A percentile compares a stretch with the other conserved stretches of the same genome.
These are phyloP conservation scores for Plestiodon gilberti DNA, from an alignment of 2,113 vertebrate species.

Conservation along the genomic window DNA sequence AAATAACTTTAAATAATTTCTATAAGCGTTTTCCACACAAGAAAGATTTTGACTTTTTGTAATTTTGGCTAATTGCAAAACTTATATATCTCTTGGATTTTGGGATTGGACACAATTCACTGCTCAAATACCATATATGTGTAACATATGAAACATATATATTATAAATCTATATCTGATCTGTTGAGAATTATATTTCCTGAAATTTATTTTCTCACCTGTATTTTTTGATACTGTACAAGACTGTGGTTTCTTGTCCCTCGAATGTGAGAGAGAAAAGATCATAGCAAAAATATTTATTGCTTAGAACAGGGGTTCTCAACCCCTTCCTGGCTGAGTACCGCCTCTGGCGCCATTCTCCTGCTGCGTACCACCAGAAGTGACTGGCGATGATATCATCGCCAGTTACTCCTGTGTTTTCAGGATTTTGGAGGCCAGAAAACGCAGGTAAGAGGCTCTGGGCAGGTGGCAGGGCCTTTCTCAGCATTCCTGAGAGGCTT, in stretches of 20 bases:
- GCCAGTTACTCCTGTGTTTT: no score
- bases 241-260: no score
- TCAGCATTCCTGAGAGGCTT: no score
- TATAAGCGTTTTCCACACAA: neutral
- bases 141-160: neutral
- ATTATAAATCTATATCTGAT: neutral
- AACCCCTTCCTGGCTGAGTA: no score
- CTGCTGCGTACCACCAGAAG: no score
- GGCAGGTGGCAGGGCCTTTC: no score
- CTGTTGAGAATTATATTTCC: neutral
- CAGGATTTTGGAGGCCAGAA: no score
- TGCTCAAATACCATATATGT: neutral
- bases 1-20: neutral
- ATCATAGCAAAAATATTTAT: neutral
- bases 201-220: neutral
- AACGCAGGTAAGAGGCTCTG: no score
- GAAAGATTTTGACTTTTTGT: neutral
- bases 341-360: no score
- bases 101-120: neutral
- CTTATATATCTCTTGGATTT: neutral
- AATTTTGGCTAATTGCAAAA: neutral
- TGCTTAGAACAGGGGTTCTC: no score
- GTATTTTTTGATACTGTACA: neutral
- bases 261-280: neutral
- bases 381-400: no score